phyloP scores from a whole-genome alignment of 1,140 invertebrate species.

The Pseudomyrmex pallidus region DNA sequence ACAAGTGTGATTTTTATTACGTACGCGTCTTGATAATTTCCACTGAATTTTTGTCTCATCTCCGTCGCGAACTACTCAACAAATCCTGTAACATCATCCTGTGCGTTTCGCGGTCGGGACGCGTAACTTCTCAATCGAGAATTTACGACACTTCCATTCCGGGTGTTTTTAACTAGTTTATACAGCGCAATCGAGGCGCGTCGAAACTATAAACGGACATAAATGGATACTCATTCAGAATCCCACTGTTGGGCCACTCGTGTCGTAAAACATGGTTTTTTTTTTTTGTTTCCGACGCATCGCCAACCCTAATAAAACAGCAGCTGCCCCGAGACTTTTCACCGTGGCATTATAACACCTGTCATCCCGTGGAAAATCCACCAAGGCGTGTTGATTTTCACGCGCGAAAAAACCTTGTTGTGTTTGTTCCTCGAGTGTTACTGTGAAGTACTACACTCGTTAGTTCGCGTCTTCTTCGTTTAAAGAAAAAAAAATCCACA shows the following conservation, averaged over 20 bases:
- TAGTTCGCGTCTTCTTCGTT: neutral
- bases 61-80: neutral
- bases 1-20: neutral
- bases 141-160: constrained; percentile 18
- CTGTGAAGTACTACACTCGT: too few relatives aligned
- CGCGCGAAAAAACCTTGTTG: constrained; percentile 34
- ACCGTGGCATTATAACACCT: constrained; percentile 56
- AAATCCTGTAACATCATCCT: neutral
- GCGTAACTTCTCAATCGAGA: neutral
- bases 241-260: constrained; percentile 16
- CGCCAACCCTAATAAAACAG: constrained; percentile 53
- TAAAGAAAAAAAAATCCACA: neutral
- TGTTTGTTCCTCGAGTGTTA: neutral
- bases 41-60: neutral
- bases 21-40: neutral
- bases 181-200: constrained; percentile 4
- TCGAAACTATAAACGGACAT: constrained; percentile 45
- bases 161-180: neutral
- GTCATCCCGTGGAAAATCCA: constrained; percentile 46
- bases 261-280: constrained; percentile 28
- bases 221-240: constrained; percentile 24
- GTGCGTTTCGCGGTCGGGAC: neutral
- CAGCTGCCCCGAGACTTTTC: constrained; percentile 55
- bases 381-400: constrained; percentile 37
- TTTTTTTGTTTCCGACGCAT: constrained; percentile 19